Percentiles rank a stretch among this genome's conserved stretches.
Conservation (phyloP, 30 jellyfish, hydroid and myxozoan genomes). For the Sanderia malayensis region DNA sequence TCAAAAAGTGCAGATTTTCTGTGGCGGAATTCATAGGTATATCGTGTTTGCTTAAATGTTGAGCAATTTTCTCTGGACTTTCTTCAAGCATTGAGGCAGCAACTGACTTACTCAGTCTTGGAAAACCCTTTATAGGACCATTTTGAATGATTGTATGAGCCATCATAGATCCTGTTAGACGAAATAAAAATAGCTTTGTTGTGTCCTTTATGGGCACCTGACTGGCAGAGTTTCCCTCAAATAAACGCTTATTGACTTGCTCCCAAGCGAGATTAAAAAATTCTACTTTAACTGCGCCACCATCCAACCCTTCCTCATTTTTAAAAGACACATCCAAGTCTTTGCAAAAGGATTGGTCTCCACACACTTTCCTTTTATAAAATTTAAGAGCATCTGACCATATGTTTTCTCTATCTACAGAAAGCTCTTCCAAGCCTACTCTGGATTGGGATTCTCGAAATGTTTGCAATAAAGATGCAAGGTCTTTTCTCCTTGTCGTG, state of each 20-base stretch:
- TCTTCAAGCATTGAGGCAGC: slow-evolving; percentile 4
- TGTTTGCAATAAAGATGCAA: background rate
- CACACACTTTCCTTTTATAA: slow-evolving; percentile 6
- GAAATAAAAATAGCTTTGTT: slow-evolving; percentile 20
- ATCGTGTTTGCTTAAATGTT: slow-evolving; percentile 8
- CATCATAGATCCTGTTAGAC: slow-evolving; percentile 13
- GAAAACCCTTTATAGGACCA: slow-evolving; percentile 23
- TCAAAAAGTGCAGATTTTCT: slow-evolving; percentile 2
- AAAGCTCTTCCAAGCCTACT: slow-evolving; percentile 8
- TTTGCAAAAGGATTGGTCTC: background rate
- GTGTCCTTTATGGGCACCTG: slow-evolving; percentile 25
- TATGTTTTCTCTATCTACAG: slow-evolving; percentile 7
- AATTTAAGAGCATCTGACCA: slow-evolving; percentile 13
- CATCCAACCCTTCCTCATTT: slow-evolving; percentile 28
- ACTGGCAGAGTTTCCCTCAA: slow-evolving; percentile 14
- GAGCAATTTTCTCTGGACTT: background rate
- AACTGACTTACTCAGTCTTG: slow-evolving; percentile 7
- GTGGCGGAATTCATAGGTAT: slow-evolving; percentile 32
- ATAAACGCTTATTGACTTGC: slow-evolving; percentile 2
- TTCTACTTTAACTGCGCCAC: slow-evolving; percentile 30
- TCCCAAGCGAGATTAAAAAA: slow-evolving; percentile 21
- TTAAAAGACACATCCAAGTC: slow-evolving; percentile 3
- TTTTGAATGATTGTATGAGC: slow-evolving; percentile 25
- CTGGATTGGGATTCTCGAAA: background rate
- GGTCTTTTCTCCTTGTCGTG: background rate